A percentile compares a stretch with the other conserved stretches of the same genome.
Evolutionary conservation across 2,797 vertebrate genomes (phyloP).

Genomic region (Xyrichtys novacula): DNA sequence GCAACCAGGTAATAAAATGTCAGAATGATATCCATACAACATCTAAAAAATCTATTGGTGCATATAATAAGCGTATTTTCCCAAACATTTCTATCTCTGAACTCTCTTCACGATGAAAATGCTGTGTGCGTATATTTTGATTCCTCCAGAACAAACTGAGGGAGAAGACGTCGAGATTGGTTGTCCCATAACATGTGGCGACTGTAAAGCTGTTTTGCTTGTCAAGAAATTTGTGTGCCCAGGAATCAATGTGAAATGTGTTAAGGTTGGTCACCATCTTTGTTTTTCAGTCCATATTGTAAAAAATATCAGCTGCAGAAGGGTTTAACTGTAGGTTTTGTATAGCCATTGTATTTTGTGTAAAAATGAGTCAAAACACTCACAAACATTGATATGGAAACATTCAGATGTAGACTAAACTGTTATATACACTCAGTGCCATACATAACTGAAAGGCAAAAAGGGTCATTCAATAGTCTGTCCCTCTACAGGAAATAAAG

Average conservation of each 20-base stretch:
- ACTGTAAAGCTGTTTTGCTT: constrained; percentile 95
- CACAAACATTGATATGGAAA: background rate
- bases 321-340: background rate
- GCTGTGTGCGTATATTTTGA: background rate
- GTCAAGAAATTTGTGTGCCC: constrained; percentile 99
- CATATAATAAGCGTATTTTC: background rate
- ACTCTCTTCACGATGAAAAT: background rate
- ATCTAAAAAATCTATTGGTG: background rate
- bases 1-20: constrained; percentile 80
- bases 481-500: constrained; percentile 21
- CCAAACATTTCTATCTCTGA: background rate
- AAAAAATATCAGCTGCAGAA: background rate
- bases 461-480: constrained; percentile 12
- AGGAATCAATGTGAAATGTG: constrained; percentile 98
- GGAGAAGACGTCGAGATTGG: constrained; percentile 90
- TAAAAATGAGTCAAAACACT: background rate
- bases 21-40: constrained; percentile 12
- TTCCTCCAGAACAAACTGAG: constrained; percentile 69
- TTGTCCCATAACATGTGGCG: constrained; percentile 97
- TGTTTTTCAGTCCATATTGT: background rate
- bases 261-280: constrained; percentile 87
- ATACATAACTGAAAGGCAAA: background rate
- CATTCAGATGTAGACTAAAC: background rate
- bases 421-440: background rate
- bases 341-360: background rate